These are phyloP conservation scores for Smithornis capensis DNA, from an alignment of 2,113 vertebrate genomes.

Conservation along the genomic window DNA sequence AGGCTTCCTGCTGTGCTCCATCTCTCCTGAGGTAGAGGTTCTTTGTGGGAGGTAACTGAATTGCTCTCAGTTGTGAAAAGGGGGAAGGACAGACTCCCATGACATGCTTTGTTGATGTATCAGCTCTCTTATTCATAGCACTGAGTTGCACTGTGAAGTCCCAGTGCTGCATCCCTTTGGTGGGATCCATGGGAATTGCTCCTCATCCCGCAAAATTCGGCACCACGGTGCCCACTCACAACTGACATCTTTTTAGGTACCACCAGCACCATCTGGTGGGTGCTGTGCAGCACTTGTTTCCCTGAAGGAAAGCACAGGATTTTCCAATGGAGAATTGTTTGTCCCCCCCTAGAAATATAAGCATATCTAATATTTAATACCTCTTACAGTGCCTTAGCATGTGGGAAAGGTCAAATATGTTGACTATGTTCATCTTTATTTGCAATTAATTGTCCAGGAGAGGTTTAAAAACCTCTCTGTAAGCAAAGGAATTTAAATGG, in stretches of 20 bases:
- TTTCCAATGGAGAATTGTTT: background rate
- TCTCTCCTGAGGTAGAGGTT: accelerated
- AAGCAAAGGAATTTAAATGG: background rate
- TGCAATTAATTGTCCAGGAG: background rate
- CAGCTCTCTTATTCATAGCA: background rate
- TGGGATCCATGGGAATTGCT: background rate
- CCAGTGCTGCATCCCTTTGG: background rate
- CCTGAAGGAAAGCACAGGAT: background rate
- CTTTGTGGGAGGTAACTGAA: background rate
- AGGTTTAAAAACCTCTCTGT: background rate
- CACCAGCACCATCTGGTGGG: constrained; percentile 37
- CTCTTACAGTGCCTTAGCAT: background rate
- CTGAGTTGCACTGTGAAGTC: background rate
- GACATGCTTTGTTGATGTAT: background rate
- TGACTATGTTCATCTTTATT: background rate
- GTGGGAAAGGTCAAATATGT: background rate
- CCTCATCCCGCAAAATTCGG: background rate
- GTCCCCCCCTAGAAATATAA: background rate
- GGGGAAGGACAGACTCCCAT: background rate
- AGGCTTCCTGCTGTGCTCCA: background rate
- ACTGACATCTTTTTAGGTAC: background rate
- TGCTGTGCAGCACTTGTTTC: background rate
- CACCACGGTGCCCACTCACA: background rate
- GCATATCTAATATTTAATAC: background rate
- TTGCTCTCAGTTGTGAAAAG: background rate